phyloP scores from a whole-genome alignment of 1,140 invertebrate genomes.

The Panonychus citri region DNA sequence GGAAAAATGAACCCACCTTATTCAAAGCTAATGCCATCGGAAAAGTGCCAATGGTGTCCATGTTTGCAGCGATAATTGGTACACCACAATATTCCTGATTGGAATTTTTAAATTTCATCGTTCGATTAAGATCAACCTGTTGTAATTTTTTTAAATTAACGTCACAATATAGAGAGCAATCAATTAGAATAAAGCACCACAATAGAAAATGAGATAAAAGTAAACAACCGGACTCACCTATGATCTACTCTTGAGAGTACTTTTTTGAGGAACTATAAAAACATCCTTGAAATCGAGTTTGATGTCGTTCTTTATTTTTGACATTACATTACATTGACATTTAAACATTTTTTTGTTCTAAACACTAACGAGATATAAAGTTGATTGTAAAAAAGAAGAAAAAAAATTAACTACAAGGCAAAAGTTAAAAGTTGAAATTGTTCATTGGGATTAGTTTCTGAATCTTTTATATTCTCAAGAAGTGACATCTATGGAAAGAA shows the following conservation, averaged over 20 bases:
- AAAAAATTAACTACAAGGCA: no score
- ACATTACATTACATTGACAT: no score
- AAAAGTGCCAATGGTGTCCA: conserved; percentile 86
- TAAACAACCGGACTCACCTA: conserved; percentile 42
- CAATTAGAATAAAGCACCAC: background rate
- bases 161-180: no score
- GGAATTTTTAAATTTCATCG: conserved; percentile 71
- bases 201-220: background rate
- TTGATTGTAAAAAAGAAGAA: no score
- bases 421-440: no score
- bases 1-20: conserved; percentile 33
- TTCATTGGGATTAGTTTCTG: no score
- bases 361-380: no score
- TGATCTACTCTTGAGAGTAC: conserved; percentile 61
- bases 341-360: background rate
- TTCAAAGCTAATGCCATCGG: conserved; percentile 68
- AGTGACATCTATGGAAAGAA: no score
- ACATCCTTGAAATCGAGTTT: conserved; percentile 12
- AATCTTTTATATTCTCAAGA: no score
- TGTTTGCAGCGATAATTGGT: conserved; percentile 83
- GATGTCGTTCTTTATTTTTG: conserved; percentile 8
- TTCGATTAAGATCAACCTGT: conserved; percentile 61
- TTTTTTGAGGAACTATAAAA: conserved; percentile 49
- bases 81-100: conserved; percentile 59
- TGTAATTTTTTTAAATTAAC: no score